phyloP scores from a whole-genome alignment of 2,888 invertebrate genomes.

The Cephalotes varians region DNA sequence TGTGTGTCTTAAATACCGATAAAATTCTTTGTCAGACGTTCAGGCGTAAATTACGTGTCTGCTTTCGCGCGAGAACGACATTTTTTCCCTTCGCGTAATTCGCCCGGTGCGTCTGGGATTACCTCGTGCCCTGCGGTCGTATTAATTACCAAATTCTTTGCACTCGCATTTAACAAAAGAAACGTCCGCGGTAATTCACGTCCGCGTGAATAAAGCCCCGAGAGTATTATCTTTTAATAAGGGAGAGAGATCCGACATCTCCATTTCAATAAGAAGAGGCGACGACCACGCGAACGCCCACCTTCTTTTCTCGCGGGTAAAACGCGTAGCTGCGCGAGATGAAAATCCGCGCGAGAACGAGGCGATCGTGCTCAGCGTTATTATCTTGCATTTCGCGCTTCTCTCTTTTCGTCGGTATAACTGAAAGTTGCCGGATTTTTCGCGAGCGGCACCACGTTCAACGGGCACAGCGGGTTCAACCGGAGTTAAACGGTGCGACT shows the following conservation, averaged over 20 bases:
- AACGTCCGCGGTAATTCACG: constrained; percentile 64
- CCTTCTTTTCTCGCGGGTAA: constrained; percentile 25
- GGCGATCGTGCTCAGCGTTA: constrained; percentile 62
- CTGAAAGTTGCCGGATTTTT: constrained; percentile 45
- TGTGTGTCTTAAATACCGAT: constrained; percentile 14
- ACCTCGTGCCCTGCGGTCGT: constrained; percentile 34
- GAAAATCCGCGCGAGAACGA: constrained; percentile 72
- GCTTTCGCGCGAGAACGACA: not conserved
- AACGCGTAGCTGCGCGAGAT: constrained; percentile 58
- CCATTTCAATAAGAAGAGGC: constrained; percentile 68
- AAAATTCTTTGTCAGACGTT: not conserved
- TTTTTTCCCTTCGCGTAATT: constrained; percentile 28
- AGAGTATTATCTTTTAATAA: constrained; percentile 81
- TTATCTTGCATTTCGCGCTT: constrained; percentile 57
- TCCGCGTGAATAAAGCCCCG: constrained; percentile 70
- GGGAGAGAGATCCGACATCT: constrained; percentile 67
- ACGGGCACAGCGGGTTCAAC: not conserved
- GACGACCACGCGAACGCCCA: constrained; percentile 18
- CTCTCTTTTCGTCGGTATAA: constrained; percentile 3
- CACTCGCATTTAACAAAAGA: constrained; percentile 61
- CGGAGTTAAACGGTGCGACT: constrained; percentile 24
- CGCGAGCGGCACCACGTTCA: not conserved
- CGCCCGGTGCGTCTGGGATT: constrained; percentile 1
- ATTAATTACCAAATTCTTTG: constrained; percentile 74
- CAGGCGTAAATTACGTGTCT: constrained; percentile 36